These are phyloP conservation scores for Machimus rusticus DNA, from an alignment of 2,888 invertebrate genomes.

Conservation along the genomic window DNA sequence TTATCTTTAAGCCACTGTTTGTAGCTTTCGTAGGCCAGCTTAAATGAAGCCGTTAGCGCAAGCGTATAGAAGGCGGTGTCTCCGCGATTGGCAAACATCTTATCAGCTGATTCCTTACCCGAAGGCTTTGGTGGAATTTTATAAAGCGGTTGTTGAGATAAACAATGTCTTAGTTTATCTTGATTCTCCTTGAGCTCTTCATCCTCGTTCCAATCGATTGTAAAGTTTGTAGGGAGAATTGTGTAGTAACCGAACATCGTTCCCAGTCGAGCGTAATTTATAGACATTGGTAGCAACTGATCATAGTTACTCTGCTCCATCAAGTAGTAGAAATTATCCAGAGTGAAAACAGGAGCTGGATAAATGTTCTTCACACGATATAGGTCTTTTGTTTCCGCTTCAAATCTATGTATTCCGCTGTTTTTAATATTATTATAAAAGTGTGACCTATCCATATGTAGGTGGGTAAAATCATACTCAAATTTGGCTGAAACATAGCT, in stretches of 20 bases:
- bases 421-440: not conserved
- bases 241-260: not conserved
- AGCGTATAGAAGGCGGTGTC: not conserved
- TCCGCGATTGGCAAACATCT: not conserved
- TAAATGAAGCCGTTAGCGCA: not conserved
- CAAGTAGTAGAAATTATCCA: not conserved
- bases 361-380: not conserved
- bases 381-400: not conserved
- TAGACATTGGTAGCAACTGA: not conserved
- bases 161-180: not conserved
- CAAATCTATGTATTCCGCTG: not conserved
- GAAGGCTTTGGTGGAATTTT: not conserved
- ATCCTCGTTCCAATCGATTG: not conserved
- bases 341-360: not conserved
- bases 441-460: not conserved
- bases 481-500: not conserved
- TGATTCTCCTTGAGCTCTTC: not conserved
- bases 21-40: not conserved
- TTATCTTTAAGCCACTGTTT: not conserved
- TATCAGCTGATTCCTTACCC: not conserved
- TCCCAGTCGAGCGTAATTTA: not conserved
- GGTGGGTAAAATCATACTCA: not conserved
- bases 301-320: not conserved
- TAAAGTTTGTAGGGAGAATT: not conserved
- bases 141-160: not conserved